These are phyloP conservation scores for Hycleus cichorii DNA, from an alignment of 1,140 invertebrate genomes.

Conservation along the genomic window DNA sequence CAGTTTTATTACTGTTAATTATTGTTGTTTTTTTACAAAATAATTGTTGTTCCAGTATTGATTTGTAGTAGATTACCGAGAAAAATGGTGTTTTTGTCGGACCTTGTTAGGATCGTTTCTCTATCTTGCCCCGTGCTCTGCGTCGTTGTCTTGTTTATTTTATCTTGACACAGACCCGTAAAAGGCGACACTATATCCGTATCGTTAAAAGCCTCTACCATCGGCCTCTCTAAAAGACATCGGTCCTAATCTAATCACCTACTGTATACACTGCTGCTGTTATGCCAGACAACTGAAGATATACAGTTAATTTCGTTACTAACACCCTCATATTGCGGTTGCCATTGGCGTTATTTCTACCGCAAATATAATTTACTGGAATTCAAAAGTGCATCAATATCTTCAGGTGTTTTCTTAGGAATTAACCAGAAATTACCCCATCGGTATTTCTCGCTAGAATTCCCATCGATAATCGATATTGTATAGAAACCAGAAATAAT, in stretches of 20 bases:
- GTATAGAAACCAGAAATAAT: no score
- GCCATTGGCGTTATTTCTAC: slow-evolving; percentile 2
- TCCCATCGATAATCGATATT: no score
- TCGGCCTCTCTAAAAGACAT: slow-evolving; percentile 3
- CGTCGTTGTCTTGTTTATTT: background rate
- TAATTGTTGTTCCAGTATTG: slow-evolving; percentile 3
- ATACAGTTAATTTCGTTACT: slow-evolving; percentile 9
- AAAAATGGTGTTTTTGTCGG: slow-evolving; percentile 2
- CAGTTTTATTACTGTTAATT: background rate
- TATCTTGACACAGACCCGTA: background rate
- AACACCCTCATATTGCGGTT: slow-evolving; percentile 2
- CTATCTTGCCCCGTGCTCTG: slow-evolving; percentile 1
- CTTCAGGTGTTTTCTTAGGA: no score
- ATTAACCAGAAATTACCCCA: no score
- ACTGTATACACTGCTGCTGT: background rate
- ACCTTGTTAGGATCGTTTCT: background rate
- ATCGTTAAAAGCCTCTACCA: slow-evolving; percentile 5
- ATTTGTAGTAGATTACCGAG: slow-evolving; percentile 3
- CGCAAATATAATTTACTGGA: slow-evolving; percentile 4
- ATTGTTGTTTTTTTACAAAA: background rate
- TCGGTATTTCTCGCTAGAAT: no score
- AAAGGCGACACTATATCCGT: slow-evolving; percentile 1
- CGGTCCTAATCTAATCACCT: slow-evolving; percentile 6
- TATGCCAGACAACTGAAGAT: background rate
- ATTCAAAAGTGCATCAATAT: no score